Base-by-base conservation (phyloP, 2,797 vertebrate genomes). In the Percopsis omiscomaycus region DNA sequence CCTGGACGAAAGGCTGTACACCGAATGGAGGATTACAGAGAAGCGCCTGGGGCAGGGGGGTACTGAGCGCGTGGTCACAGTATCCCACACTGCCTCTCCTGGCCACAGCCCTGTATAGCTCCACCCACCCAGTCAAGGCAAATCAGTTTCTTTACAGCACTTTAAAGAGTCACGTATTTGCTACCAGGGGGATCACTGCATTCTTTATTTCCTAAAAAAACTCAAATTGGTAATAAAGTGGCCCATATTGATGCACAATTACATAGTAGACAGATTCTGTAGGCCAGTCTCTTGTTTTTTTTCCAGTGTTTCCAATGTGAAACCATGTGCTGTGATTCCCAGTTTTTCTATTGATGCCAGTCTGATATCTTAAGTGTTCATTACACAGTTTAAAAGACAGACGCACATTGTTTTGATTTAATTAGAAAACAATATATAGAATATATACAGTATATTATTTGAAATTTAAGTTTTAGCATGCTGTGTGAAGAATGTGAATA, bases 1-100 rank as follows among this genome's bases (percentile, higher is more conserved):
- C 10, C 80, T 97, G 3, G 94, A 96, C 3, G 95, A 95, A 56
- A 89, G 94, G 79, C 91, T 97, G 0, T 95, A 94, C 14, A 15
- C 90, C 10, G 69, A 83, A 68, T 78, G 96, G 88, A 79, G 86
- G 60, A 73, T 77, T 1, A 64, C 77, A 13, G 84, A 86, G 52
- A 32, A 47, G 48, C 76, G 47, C n/a, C 83, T 77, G 45, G 42
- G 73, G 11, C 89, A 76, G 44, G 87, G 79, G 47, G 86, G 74
- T 59, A 66, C 77, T 0, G 92, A 89, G 74, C 54, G 8, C 8
- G 6, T 81, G 27, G 89, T 93, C 5, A 85, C 88, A 0, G 87
- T 93, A 47, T 89, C 92, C 0, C 86, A 84, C 3, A 79, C 86
- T 9, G 92, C 94, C 46, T 94, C 95, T 12, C 94, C 95, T 0